Evolutionary conservation across 2,888 invertebrate species (phyloP), one percentile per base, ranked within the genome.

Genomic region (Anaspis maculata): DNA sequence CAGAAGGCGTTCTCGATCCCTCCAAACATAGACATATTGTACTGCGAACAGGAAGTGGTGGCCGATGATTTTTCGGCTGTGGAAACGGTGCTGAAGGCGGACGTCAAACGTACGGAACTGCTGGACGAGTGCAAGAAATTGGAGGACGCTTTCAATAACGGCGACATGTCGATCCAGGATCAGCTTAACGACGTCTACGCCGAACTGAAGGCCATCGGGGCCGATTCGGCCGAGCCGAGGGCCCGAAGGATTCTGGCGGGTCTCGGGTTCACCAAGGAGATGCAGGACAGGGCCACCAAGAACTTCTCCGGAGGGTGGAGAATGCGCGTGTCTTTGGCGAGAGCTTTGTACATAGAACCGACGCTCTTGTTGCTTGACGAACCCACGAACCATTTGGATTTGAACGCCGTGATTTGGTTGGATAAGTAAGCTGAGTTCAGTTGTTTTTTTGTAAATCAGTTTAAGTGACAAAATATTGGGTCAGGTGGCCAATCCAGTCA

Each of bases 331-430:
- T 97, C 96, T 0, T 69, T 98, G 24, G 97, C 96, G 1, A 77
- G 96, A 61, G 97, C 98, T 2, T 70, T 99, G 12, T 98, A 95
- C 62, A 73, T 99, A 39, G 97, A 97, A 66, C 98, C 98, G 1
- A 96, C 97, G 1, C 69, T 98, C n/a, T 69, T 98, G 14, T 72
- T 99, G 62, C 79, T 98, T 16, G 98, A 99, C 68, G 98, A 98
- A 74, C 98, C 98, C 45, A 98, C 98, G 0, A 98, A 99, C 70
- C 98, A 98, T 68, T 81, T 98, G 52, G 98, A 98, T 74, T 73
- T 98, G 37, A 99, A 98, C 60, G 98, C 98, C 45, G 98, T 98
- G 29, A 99, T 99, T 73, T 98, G 98, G 98, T 74, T 99, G 34
- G 98, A 99, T 62, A 97, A 98, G 84, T 89, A 68, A 73, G 79